phyloP scores from a whole-genome alignment of 1,140 invertebrate genomes.

The Trichonephila inaurata region DNA sequence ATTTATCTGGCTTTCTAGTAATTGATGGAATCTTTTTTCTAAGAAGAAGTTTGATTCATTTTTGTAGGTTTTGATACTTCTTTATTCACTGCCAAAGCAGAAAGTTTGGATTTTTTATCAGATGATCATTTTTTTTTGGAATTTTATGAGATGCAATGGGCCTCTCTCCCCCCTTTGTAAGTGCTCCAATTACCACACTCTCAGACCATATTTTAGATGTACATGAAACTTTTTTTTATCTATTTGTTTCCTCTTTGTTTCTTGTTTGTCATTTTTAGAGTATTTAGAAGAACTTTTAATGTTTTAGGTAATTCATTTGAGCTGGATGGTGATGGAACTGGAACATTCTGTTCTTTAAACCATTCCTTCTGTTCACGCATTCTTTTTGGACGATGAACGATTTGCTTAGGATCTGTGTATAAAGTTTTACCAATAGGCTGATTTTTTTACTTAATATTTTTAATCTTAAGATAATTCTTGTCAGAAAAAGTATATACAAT shows the following conservation, averaged over 20 bases:
- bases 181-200: too few species aligned
- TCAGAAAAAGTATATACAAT: too few species aligned
- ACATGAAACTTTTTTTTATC: background rate
- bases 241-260: too few species aligned
- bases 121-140: too few species aligned
- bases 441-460: too few species aligned
- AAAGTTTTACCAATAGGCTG: background rate
- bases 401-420: slow-evolving; percentile 37
- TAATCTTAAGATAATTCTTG: too few species aligned
- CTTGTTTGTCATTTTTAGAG: background rate
- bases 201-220: background rate
- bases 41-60: background rate
- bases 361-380: slow-evolving; percentile 40
- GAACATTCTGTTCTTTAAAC: background rate
- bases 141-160: too few species aligned
- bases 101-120: background rate
- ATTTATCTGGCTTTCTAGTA: background rate
- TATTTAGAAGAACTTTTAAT: background rate
- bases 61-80: background rate
- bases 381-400: background rate
- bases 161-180: too few species aligned
- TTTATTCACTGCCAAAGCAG: too few species aligned
- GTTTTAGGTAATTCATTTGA: too few species aligned
- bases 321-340: too few species aligned
- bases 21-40: background rate